Base-by-base conservation (phyloP, 2,888 invertebrate genomes). In the Lasioglossum leucozonium region DNA sequence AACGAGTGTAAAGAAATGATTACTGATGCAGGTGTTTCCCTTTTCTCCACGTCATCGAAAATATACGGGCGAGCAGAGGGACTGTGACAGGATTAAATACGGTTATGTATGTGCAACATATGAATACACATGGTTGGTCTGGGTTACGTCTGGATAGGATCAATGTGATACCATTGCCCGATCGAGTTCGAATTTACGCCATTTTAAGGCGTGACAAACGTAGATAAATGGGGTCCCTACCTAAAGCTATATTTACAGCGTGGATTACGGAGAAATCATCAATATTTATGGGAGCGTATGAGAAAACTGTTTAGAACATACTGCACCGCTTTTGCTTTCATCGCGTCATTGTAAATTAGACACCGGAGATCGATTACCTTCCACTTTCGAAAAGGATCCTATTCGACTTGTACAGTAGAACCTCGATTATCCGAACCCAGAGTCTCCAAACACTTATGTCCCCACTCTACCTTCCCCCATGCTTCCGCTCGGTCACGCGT, bases 81-180 rank as follows among this genome's bases (percentile, higher is more conserved):
- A 11, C 58, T 30, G 26, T 13, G 58, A 26, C 58, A 58, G 58
- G 58, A 58, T 58, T 58, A 58, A 30, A 58, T 58, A 26, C 13
- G 26, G 62, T 62, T 62, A 62, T 62, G 16, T 16, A 58, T 30
- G 30, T 30, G 62, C 30, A 11, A 26, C 26, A 30, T 62, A 62
- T 62, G 30, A 16, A 30, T 30, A 62, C 62, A 30, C 30, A 30
- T 30, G 62, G 58, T 58, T 58, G 58, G 26, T 26, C 58, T 62
- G 62, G 62, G 74, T 22, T 30, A 6, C 62, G 62, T 62, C 62
- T 62, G 62, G 62, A 62, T 62, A 62, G 62, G 62, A 62, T 62
- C 62, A 62, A 62, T 62, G 62, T 16, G 62, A 62, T 62, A 26
- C 30, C 62, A 62, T 62, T 62, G 62, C 30, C 30, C 62, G 30